A percentile compares a stretch with the other conserved stretches of the same genome.
Evolutionary conservation across 2,888 invertebrate species (phyloP).

Genomic region (Esperia sulphurella): DNA sequence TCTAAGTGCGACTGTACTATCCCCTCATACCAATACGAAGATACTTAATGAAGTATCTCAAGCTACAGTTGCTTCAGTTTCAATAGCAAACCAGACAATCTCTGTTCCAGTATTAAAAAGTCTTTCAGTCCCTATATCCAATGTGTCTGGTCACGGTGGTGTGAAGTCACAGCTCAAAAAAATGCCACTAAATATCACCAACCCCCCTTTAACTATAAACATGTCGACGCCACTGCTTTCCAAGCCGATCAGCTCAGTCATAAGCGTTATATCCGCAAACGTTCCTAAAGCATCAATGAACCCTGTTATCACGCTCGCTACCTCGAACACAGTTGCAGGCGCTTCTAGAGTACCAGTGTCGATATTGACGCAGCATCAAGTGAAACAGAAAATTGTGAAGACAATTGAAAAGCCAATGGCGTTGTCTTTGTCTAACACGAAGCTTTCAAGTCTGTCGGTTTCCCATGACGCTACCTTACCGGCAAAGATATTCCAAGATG

Average conservation of each 20-base stretch:
- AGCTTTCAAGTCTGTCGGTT: slow-evolving; percentile 77
- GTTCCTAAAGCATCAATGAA: slow-evolving; percentile 59
- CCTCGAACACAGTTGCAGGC: slow-evolving; percentile 44
- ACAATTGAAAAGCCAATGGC: slow-evolving; percentile 73
- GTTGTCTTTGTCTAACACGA: slow-evolving; percentile 71
- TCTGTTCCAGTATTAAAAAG: slow-evolving; percentile 71
- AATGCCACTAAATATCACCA: slow-evolving; percentile 54
- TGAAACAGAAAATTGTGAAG: slow-evolving; percentile 74
- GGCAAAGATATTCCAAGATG: slow-evolving; percentile 84
- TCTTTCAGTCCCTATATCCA: slow-evolving; percentile 56
- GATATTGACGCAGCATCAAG: slow-evolving; percentile 67
- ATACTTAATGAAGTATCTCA: slow-evolving; percentile 78
- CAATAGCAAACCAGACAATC: slow-evolving; percentile 74
- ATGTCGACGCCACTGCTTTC: slow-evolving; percentile 57
- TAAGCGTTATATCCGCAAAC: slow-evolving; percentile 71
- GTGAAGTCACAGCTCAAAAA: slow-evolving; percentile 55
- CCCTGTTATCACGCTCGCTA: slow-evolving; percentile 61
- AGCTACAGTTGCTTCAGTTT: slow-evolving; percentile 77
- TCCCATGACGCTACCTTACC: slow-evolving; percentile 80
- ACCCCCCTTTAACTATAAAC: slow-evolving; percentile 52
- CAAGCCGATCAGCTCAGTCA: slow-evolving; percentile 67
- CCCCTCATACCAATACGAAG: slow-evolving; percentile 66
- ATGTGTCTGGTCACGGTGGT: slow-evolving; percentile 38
- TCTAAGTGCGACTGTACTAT: slow-evolving; percentile 50
- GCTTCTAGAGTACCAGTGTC: slow-evolving; percentile 63